Conservation (phyloP, 2,797 vertebrate genomes). For the Rhabdophis nuchalis region DNA sequence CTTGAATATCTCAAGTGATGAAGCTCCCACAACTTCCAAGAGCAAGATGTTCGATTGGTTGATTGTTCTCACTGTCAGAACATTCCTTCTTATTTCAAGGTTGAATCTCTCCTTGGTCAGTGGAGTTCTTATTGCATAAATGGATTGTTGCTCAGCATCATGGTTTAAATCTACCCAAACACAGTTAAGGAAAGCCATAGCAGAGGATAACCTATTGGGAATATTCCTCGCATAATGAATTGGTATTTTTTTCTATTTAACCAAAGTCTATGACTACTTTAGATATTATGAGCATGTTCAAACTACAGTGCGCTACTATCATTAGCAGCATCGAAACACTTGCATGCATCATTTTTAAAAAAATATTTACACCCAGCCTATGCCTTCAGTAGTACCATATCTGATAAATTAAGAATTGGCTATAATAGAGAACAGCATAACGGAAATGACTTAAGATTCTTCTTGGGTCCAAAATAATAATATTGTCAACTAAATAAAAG, state of each 20-base stretch:
- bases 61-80: no score
- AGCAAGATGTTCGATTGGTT: no score
- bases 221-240: not conserved
- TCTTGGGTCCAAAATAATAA: slow-evolving; percentile 59
- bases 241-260: not conserved
- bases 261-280: not conserved
- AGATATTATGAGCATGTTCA: not conserved
- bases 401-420: slow-evolving; percentile 46
- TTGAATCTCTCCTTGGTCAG: no score
- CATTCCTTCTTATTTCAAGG: no score
- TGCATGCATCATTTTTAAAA: not conserved
- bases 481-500: slow-evolving; percentile 64
- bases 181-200: not conserved
- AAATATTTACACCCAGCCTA: not conserved
- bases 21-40: no score
- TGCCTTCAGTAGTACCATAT: slow-evolving; percentile 3
- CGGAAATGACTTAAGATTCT: slow-evolving; percentile 58
- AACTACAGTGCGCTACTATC: not conserved
- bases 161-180: not conserved
- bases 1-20: no score
- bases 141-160: not conserved
- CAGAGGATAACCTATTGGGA: not conserved
- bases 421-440: slow-evolving; percentile 41
- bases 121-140: not conserved
- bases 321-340: not conserved